Base-by-base conservation (phyloP, 2,888 invertebrate genomes). In the Lithophane ornitopus region DNA sequence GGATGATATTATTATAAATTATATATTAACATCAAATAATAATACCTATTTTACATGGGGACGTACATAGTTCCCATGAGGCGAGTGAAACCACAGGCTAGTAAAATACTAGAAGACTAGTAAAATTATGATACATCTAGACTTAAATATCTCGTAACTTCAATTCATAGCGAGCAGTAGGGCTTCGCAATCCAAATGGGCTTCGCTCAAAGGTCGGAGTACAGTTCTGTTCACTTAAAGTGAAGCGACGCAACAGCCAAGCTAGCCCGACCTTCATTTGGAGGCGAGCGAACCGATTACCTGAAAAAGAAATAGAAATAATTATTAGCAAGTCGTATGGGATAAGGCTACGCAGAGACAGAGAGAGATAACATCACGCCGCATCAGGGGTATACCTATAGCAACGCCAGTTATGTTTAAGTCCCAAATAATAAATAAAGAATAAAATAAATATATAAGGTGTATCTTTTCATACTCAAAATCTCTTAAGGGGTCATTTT, bases 241-340 rank as follows among this genome's bases (percentile, higher is more conserved):
- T 94, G 63, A 88, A 93, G 4, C 83, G 85, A 26, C 88, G 88
- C 6, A 94, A 79, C 14, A 94, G 81, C 89, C 91, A 89, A 2
- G 91, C 90, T 2, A 94, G 65, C 0, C 90, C 92, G 0, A 89
- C 86, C 66, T 92, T 93, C 7, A 93, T 66, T 74, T 93, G 93
- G 0, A 94, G 89, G 7, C 92, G 91, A 19, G 94, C 92, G n/a
- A 93, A 92, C 65, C 91, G 89, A 19, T 76, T 77, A 58, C 94
- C 94, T 94, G 88, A 22, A 91, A 91, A 0, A 63, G 0, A 28
- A 69, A 52, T 54, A 34, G 8, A 16, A 58, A 58, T 26, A 19
- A 39, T 46, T 3, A 49, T 4, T 19, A 46, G 16, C 11, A 63
- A n/a, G 8, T 44, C 4, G 19, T 22, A 16, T 22, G 19, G 34